These are phyloP conservation scores for Ochropleura leucogaster DNA, from an alignment of 2,888 invertebrate genomes.

Conservation along the genomic window DNA sequence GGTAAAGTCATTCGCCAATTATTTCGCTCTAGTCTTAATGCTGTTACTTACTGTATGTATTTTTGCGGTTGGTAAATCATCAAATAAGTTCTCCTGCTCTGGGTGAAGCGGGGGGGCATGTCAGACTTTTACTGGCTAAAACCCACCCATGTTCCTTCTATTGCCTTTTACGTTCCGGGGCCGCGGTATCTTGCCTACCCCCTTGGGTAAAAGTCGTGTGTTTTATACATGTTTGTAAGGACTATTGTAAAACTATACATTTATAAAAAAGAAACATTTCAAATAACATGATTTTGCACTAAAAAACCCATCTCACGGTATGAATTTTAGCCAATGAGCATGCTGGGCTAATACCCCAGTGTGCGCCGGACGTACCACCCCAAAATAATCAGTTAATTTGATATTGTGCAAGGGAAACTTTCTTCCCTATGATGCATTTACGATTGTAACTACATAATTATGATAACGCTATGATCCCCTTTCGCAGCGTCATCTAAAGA, in stretches of 20 bases:
- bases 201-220: no score
- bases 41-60: no score
- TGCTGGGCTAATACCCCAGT: neutral
- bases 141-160: no score
- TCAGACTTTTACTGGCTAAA: no score
- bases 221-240: neutral
- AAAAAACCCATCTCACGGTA: neutral
- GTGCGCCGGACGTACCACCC: slow-evolving; percentile 12
- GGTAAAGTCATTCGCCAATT: neutral
- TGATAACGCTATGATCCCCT: slow-evolving; percentile 34
- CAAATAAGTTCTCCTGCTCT: no score
- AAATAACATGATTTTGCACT: neutral
- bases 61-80: no score
- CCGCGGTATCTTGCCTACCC: no score
- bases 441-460: slow-evolving; percentile 33
- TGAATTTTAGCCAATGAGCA: neutral
- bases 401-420: neutral
- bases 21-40: neutral
- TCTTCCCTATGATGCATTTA: slow-evolving; percentile 7
- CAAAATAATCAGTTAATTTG: slow-evolving; percentile 34
- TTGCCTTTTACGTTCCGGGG: no score
- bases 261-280: no score
- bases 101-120: no score
- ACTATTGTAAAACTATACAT: neutral
- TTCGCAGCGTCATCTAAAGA: neutral